Evolutionary conservation across 2,888 invertebrate genomes (phyloP), one percentile per base, ranked within the genome.

Genomic region (Omphaloscelis lunosa): DNA sequence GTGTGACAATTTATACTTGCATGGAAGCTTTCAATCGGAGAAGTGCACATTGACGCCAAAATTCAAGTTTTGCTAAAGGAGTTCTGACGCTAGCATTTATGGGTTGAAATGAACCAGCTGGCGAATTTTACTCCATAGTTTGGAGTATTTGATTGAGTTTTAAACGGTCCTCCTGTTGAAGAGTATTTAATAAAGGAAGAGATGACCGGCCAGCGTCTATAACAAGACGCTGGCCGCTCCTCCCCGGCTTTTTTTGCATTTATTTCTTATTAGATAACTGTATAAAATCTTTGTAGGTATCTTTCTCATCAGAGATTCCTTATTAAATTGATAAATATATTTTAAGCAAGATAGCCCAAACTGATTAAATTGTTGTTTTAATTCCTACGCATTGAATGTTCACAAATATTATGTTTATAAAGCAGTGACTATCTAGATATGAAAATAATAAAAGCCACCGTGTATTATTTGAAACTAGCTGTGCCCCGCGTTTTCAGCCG

Each of bases 11-110:
- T 34, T 41, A 27, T n/a, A 62, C n/a, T 75, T 34, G 27, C 45
- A 45, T 53, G 29, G 15, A 62, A 67, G 34, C 76, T 76, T 61
- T 66, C 59, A 51, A 62, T 20, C 17, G 17, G 23, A 61, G 61
- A 51, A 34, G 27, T 74, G 71, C 51, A 61, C 61, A 51, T 27
- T 41, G 72, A 53, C 20, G 20, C 9, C 62, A 53, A 72, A 62
- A 53, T n/a, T 53, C 29, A 41, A 53, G 53, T 51, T 41, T 72
- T 75, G 71, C 23, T 27, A 5, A 27, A n/a, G 23, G 39, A 39
- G 5, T 51, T 61, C 29, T 51, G 48, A 63, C 11, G n/a, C n/a
- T 9, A 69, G 58, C 15, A 29, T 58, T 72, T 7, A 29, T 4
- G 67, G 17, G 29, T 8, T 72, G 17, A 39, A 41, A 23, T 69